Conservation (phyloP, 2,888 invertebrate genomes). For the Gymnocheta viridis region DNA sequence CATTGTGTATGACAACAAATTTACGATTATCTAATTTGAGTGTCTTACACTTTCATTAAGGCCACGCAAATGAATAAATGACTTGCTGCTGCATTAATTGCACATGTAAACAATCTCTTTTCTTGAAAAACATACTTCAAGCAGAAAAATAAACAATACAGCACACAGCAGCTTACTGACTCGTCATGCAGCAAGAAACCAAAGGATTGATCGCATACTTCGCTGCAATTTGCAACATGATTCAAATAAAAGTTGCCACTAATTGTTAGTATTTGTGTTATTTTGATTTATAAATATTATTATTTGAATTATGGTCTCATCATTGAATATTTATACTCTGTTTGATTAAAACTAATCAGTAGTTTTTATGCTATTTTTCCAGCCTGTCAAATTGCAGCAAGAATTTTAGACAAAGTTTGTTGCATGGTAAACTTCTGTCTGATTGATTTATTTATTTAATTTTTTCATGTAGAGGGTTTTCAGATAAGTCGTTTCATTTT, state of each 20-base stretch:
- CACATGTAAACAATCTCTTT: conserved; percentile 3
- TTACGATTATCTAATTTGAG: conserved; percentile 34
- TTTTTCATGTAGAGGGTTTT: too few species aligned
- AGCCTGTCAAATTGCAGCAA: conserved; percentile 32
- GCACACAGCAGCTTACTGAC: background rate
- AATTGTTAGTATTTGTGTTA: conserved; percentile 24
- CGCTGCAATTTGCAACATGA: conserved; percentile 25
- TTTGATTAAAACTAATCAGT: conserved; percentile 14
- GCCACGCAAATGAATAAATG: too few species aligned
- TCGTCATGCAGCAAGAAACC: conserved; percentile 50
- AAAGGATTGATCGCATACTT: conserved; percentile 58
- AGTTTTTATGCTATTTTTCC: conserved; percentile 14
- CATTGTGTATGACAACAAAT: conserved; percentile 64
- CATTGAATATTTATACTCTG: conserved; percentile 21
- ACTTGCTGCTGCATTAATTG: background rate
- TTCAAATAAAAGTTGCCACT: conserved; percentile 20
- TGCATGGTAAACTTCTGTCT: conserved; percentile 37
- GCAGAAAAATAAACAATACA: conserved; percentile 63
- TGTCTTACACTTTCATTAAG: conserved; percentile 1
- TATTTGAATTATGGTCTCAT: conserved; percentile 14
- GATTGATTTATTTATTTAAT: too few species aligned
- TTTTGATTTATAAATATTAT: conserved; percentile 22
- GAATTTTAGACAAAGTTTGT: conserved; percentile 41
- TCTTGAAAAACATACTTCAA: conserved; percentile 60
- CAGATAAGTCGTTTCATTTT: too few species aligned